phyloP scores from a whole-genome alignment of 1,140 invertebrate species.

The Telenomus remus region DNA sequence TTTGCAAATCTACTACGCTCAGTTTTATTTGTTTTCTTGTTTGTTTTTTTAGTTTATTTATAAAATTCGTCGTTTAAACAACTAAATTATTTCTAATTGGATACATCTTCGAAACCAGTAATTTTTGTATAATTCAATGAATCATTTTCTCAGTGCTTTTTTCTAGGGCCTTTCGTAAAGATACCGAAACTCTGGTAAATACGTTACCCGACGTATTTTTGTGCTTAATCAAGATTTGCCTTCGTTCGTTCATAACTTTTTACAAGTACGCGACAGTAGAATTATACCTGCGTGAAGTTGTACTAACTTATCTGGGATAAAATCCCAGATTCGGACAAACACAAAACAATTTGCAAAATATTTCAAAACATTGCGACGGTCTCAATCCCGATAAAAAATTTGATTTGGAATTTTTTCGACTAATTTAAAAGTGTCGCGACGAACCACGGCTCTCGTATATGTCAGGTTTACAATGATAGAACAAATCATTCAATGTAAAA shows the following conservation, averaged over 20 bases:
- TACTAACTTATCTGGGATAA: conserved; percentile 40
- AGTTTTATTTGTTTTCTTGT: too few relatives aligned
- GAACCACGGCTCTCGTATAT: conserved; percentile 48
- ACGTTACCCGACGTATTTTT: conserved; percentile 64
- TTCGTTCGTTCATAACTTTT: conserved; percentile 73
- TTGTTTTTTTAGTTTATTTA: too few relatives aligned
- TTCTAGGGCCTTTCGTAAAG: conserved; percentile 55
- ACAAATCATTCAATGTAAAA: conserved; percentile 47
- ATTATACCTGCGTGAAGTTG: conserved; percentile 59
- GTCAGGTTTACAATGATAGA: conserved; percentile 36
- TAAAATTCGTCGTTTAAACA: too few relatives aligned
- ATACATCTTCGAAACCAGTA: too few relatives aligned
- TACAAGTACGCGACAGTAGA: conserved; percentile 50
- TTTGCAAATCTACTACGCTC: too few relatives aligned
- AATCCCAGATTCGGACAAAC: too few relatives aligned
- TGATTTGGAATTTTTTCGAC: not conserved
- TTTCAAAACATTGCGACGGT: too few relatives aligned
- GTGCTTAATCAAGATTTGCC: conserved; percentile 71
- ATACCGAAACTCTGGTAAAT: conserved; percentile 54
- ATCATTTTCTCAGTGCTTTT: conserved; percentile 53
- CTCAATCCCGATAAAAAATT: too few relatives aligned
- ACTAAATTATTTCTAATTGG: too few relatives aligned
- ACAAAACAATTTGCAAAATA: too few relatives aligned
- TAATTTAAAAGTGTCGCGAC: conserved; percentile 59
- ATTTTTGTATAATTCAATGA: conserved; percentile 37